Evolutionary conservation across 2,888 invertebrate genomes (phyloP).

Genomic region (Cataglyphis rosenhaueri): DNA sequence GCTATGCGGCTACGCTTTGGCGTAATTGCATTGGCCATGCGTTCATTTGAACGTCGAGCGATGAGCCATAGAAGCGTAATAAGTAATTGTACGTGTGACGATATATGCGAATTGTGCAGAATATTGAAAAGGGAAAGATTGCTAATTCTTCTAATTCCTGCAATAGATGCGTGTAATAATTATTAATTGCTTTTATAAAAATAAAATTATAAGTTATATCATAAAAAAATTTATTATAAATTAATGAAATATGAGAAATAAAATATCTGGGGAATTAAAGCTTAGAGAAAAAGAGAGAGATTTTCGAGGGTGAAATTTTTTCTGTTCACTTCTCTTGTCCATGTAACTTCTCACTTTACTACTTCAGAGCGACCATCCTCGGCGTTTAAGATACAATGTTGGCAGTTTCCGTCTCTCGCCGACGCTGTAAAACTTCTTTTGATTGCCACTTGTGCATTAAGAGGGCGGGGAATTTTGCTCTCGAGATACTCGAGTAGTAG

Average conservation of each 20-base stretch:
- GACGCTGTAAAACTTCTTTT: slow-evolving; percentile 31
- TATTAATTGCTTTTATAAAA: background rate
- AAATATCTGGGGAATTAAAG: background rate
- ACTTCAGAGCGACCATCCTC: background rate
- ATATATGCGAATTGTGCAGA: background rate
- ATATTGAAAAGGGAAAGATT: background rate
- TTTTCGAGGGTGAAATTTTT: background rate
- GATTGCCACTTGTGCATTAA: slow-evolving; percentile 37
- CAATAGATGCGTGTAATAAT: background rate
- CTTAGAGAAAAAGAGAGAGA: background rate
- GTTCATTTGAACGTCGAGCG: slow-evolving; percentile 39
- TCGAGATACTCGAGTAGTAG: slow-evolving; percentile 19
- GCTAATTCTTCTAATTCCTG: background rate
- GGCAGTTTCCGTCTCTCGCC: slow-evolving; percentile 20
- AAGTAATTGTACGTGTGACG: slow-evolving; percentile 35
- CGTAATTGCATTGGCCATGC: slow-evolving; percentile 48
- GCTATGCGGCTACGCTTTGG: slow-evolving; percentile 38
- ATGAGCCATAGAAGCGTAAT: slow-evolving; percentile 40
- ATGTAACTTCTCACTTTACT: background rate
- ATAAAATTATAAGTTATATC: background rate
- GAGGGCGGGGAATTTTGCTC: slow-evolving; percentile 20
- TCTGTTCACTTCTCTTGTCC: background rate
- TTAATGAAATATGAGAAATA: background rate
- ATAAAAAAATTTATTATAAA: background rate
- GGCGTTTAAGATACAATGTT: slow-evolving; percentile 28